Evolutionary conservation across 1,140 invertebrate genomes (phyloP), one percentile per base, ranked within the genome.

Genomic region (Listronotus bonariensis): DNA sequence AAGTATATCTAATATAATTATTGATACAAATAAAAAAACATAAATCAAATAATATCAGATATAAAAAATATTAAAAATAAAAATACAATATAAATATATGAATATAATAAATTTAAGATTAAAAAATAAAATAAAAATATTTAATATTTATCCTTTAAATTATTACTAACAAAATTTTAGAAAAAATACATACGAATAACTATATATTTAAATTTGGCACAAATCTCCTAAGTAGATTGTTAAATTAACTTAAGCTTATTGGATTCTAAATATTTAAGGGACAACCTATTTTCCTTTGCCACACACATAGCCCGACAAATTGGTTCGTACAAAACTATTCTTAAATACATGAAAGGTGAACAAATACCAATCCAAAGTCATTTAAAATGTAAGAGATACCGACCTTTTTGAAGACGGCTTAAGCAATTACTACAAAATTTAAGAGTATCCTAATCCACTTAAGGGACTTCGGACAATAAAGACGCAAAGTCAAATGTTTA

Each of bases 371-470:
- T 53, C n/a, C 10, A 40, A 53, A 34, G 51, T 53, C 51, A 53
- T 53, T 40, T 40, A 36, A 36, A 53, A 53, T 40, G 36, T 17
- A 36, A 38, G 32, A 53, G 17, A 26, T 53, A 31, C 51, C 36
- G 51, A 40, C 20, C 9, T 34, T 53, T 53, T 53, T 40, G 31
- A 53, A n/a, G n/a, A 17, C 36, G 51, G 51, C 31, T 38, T 38
- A 53, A 53, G 51, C 36, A 40, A 48, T 48, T 48, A 48, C 45
- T 48, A 12, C 45, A 48, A 48, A 48, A 48, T 48, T 48, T 6
- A 48, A 48, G 18, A 48, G 45, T 48, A 17, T 18, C 51, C 51
- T 53, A 53, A 53, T 53, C 51, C 51, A 34, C 51, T 53, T 53
- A 53, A 53, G 51, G 51, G 51, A 53, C 17, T 53, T 53, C 6